These are phyloP conservation scores for Chromobotia macracanthus DNA, from an alignment of 2,797 vertebrate genomes.

Conservation along the genomic window DNA sequence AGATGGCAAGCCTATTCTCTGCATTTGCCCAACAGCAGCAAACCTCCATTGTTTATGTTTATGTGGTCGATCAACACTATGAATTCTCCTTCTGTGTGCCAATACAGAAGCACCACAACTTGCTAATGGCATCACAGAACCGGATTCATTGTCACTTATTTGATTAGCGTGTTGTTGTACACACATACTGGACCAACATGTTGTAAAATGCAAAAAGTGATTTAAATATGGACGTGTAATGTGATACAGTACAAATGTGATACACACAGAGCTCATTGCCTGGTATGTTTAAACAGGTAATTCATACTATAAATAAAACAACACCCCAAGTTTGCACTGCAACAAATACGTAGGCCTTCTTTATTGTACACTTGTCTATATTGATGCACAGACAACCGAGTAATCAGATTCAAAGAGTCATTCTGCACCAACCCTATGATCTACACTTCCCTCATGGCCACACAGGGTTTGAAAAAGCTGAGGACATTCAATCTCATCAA, in stretches of 20 bases:
- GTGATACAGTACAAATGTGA: too few species aligned
- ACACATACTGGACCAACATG: too few species aligned
- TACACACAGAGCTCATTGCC: too few species aligned
- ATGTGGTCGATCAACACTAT: constrained; percentile 39
- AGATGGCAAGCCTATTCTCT: constrained; percentile 21
- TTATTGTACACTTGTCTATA: too few species aligned
- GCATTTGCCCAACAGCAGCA: constrained; percentile 19
- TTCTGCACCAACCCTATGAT: constrained; percentile 21
- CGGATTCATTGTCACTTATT: too few species aligned
- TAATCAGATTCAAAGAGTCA: background rate
- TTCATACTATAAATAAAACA: too few species aligned
- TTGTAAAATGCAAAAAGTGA: constrained; percentile 11
- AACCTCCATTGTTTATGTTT: constrained; percentile 28
- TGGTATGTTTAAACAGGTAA: too few species aligned
- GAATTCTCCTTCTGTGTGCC: constrained; percentile 28
- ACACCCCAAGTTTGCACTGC: too few species aligned
- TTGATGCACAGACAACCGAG: constrained; percentile 20
- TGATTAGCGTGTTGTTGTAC: too few species aligned
- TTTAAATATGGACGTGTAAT: background rate
- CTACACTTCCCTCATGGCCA: constrained; percentile 27
- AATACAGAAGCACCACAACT: constrained; percentile 17
- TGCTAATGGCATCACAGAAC: too few species aligned
- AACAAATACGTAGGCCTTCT: too few species aligned
- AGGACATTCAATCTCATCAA: constrained; percentile 43
- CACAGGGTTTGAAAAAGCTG: constrained; percentile 35